Evolutionary conservation across 2,797 vertebrate species (phyloP), one percentile per base, ranked within the genome.

Genomic region (Capromys pilorides): DNA sequence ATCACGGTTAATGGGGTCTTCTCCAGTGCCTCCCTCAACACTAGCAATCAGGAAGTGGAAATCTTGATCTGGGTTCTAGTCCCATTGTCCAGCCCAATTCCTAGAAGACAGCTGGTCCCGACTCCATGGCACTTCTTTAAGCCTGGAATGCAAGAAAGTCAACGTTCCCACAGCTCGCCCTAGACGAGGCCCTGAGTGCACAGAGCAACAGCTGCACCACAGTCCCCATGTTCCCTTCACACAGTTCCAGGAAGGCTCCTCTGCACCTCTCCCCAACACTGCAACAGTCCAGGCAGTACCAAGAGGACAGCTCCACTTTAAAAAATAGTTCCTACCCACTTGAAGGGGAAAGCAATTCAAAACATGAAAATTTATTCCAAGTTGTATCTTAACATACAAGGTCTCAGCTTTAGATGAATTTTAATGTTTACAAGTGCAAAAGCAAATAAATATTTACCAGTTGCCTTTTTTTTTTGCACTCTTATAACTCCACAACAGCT

Each of bases 331-430:
- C 93, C 86, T 82, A 96, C 95, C 80, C 89, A 95, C 92, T 93
- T 94, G 88, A 87, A 88, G 90, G 93, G 91, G 73, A 95, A 93
- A 54, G 95, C 94, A 97, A 97, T 94, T 95, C 96, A 97, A 97
- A 94, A 94, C 95, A 96, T 96, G 97, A 97, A 97, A 98, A 98
- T 97, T 97, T 97, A 95, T 98, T 98, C 97, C 96, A 93, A 98
- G 97, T 97, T 98, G 90, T 96, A 97, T 97, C 88, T 96, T 96
- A 98, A 96, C 96, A 97, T 96, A 97, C 92, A 96, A 90, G 94
- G 95, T 96, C 97, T 97, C 97, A 97, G 97, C 97, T 97, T 97
- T 97, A 97, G 96, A 97, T 98, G 97, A 97, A 97, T 97, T 98
- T 98, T 98, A 97, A 95, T 97, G 96, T 97, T 97, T 97, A 97